Conservation (phyloP, 35 echinoderm and acorn worm species). For the Stichopus chloronotus region DNA sequence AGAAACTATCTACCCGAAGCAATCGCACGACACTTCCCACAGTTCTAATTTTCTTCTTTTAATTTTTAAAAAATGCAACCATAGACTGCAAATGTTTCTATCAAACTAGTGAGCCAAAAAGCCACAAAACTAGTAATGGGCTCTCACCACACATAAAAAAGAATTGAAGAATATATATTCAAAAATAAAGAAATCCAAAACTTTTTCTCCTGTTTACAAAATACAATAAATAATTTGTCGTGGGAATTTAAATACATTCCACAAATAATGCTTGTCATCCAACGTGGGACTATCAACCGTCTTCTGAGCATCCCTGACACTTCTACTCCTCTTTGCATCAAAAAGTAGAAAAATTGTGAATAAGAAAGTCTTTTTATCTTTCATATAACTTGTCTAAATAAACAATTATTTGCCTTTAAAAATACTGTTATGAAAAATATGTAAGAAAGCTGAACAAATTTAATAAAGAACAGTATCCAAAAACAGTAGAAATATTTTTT, state of each 20-base stretch:
- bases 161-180: constrained; percentile 70
- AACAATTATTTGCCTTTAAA: constrained; percentile 74
- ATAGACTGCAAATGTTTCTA: constrained; percentile 52
- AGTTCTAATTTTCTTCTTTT: constrained; percentile 20
- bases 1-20: constrained; percentile 51
- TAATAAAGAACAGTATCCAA: constrained; percentile 72
- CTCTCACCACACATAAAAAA: constrained; percentile 66
- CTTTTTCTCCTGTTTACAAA: constrained; percentile 66
- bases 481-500: constrained; percentile 66
- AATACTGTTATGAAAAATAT: constrained; percentile 74
- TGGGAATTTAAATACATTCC: constrained; percentile 64
- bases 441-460: constrained; percentile 70
- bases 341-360: constrained; percentile 73
- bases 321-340: constrained; percentile 62
- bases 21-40: constrained; percentile 28
- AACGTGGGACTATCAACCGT: constrained; percentile 51
- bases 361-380: constrained; percentile 64
- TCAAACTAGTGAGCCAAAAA: constrained; percentile 61
- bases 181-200: constrained; percentile 71
- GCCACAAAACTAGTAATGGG: constrained; percentile 52
- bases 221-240: constrained; percentile 70
- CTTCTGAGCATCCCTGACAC: constrained; percentile 24
- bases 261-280: constrained; percentile 63
- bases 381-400: constrained; percentile 72
- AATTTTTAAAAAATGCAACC: constrained; percentile 38